These are phyloP conservation scores for Leuctra nigra DNA, from an alignment of 2,888 invertebrate genomes.

Conservation along the genomic window DNA sequence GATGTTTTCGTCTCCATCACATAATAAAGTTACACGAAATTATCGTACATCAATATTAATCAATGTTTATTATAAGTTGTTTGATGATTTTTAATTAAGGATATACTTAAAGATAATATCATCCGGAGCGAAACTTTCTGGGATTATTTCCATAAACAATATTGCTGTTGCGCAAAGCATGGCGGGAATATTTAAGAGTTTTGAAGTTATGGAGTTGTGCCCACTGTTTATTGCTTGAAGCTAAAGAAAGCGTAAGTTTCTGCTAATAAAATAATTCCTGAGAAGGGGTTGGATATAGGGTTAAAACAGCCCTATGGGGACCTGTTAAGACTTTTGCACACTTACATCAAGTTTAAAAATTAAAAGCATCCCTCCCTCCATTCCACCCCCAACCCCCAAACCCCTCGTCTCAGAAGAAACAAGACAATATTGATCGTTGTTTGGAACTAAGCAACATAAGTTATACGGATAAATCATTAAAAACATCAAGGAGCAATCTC, in stretches of 20 bases:
- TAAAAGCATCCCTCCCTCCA: slow-evolving; percentile 13
- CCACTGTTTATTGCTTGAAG: slow-evolving; percentile 15
- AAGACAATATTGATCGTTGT: slow-evolving; percentile 15
- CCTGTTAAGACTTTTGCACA: slow-evolving; percentile 22
- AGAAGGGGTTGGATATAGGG: slow-evolving; percentile 17
- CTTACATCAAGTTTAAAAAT: slow-evolving; percentile 27
- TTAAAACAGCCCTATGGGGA: slow-evolving; percentile 23
- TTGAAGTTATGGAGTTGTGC: slow-evolving; percentile 16
- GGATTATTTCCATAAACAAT: not conserved
- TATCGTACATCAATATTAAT: no score
- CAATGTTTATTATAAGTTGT: no score
- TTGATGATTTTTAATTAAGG: no score
- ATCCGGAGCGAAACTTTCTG: not conserved
- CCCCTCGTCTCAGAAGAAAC: slow-evolving; percentile 11
- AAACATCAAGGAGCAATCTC: no score
- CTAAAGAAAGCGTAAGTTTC: slow-evolving; percentile 18
- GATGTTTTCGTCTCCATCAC: no score
- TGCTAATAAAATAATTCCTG: slow-evolving; percentile 22
- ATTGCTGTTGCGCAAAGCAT: not conserved
- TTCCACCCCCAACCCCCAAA: not conserved
- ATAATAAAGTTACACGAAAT: no score
- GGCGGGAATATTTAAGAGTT: not conserved
- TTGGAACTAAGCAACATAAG: slow-evolving; percentile 13
- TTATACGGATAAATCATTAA: slow-evolving; percentile 18
- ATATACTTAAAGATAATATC: no score